Conservation (phyloP, 1,140 invertebrate species). For the Drosophila miranda region DNA sequence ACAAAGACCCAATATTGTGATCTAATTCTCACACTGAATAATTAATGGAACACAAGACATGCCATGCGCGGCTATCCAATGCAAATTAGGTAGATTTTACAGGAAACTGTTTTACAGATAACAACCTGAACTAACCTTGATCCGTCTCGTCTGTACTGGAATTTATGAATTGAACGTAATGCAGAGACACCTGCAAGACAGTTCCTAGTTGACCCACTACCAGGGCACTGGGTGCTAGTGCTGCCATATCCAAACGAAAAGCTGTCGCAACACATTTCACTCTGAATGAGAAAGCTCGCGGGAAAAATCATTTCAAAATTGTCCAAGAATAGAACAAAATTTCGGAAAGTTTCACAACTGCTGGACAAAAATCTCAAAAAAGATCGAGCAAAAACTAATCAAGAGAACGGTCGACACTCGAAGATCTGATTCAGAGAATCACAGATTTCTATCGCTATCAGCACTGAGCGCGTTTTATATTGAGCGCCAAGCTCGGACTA, state of each 20-base stretch:
- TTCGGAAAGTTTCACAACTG: not conserved
- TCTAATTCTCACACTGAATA: slow-evolving; percentile 28
- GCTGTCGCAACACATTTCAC: slow-evolving; percentile 2
- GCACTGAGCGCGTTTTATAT: slow-evolving; percentile 19
- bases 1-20: slow-evolving; percentile 1
- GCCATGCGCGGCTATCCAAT: too few species aligned
- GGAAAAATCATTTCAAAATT: slow-evolving; percentile 6
- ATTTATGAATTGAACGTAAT: too few species aligned
- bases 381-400: not conserved
- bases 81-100: too few species aligned
- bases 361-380: not conserved
- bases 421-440: not conserved
- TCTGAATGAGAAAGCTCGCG: too few species aligned
- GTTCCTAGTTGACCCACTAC: not conserved
- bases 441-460: slow-evolving; percentile 13
- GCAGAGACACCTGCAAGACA: too few species aligned
- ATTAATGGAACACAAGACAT: too few species aligned
- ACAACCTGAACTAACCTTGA: too few species aligned
- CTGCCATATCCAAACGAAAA: slow-evolving; percentile 2
- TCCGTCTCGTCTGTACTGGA: too few species aligned
- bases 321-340: not conserved
- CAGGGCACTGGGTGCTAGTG: not conserved
- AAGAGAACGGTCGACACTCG: slow-evolving; percentile 3
- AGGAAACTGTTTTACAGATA: too few species aligned
- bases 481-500: slow-evolving; percentile 25